Evolutionary conservation across 2,113 vertebrate species (phyloP), one percentile per base, ranked within the genome.

Genomic region (Percopsis transmontana): DNA sequence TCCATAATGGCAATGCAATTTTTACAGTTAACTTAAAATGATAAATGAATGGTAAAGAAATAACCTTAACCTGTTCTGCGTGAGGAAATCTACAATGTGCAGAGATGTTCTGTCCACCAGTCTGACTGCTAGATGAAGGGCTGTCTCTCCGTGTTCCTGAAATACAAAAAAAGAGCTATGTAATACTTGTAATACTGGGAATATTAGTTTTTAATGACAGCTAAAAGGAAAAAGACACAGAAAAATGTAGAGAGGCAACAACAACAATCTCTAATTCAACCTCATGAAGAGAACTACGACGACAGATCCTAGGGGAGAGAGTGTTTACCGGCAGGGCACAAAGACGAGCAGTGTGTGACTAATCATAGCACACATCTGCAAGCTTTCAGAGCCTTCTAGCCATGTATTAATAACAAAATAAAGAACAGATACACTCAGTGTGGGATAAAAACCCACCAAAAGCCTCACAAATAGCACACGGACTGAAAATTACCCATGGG

Each of bases 11-110:
- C 27, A 33, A 33, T 33, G 27, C 8, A 33, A 33, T 4, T 33
- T 5, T 33, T 33, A 33, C 27, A 33, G 27, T 33, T n/a, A n/a
- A n/a, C n/a, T n/a, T n/a, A n/a, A 40, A 5, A 19, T 5, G 51
- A 51, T 6, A 18, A 4, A 20, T 12, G 11, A 40, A 18, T 10
- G 18, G 6, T 47, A 2, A 55, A 44, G 11, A 10, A 15, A 23
- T 18, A 57, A 64, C 19, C 19, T 86, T 86, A 64, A 95, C 97
- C 97, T 98, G 85, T 99, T 99, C 84, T 99, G 97, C 48, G 97
- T 95, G 82, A 99, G 86, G 70, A 99, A 99, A 89, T 99, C 97
- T 1, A 99, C 94, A 1, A 99, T 97, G 83, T 99, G 97, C 63
- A 99, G 95, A 2, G 97, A 99, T 0, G 96, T 99, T 69, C 97